A percentile compares a stretch with the other conserved stretches of the same genome.
These are phyloP conservation scores for Nannoperca obscura DNA, from an alignment of 2,797 vertebrate genomes.

Conservation along the genomic window DNA sequence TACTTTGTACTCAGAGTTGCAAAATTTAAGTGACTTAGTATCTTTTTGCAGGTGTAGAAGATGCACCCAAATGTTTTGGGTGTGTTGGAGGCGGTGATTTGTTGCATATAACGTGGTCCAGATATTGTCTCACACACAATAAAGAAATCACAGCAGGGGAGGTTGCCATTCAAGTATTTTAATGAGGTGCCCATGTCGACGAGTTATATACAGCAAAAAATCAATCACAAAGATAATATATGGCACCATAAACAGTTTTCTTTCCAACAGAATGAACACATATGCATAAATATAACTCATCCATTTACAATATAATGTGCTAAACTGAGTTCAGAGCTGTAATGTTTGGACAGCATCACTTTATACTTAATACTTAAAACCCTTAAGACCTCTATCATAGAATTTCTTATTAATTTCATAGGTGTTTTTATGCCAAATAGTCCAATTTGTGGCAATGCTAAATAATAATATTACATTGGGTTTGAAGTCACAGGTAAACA, in stretches of 20 bases:
- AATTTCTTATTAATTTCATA: not conserved
- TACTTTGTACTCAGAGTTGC: no score
- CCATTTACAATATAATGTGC: constrained; percentile 39
- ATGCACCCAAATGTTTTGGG: no score
- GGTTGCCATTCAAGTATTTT: constrained; percentile 54
- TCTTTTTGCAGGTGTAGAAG: no score
- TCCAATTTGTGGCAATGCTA: constrained; percentile 24
- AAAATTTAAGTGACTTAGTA: not conserved
- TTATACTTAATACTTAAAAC: constrained; percentile 33
- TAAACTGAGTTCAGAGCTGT: constrained; percentile 22
- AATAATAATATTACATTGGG: constrained; percentile 18
- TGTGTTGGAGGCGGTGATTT: not conserved
- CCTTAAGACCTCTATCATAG: not conserved
- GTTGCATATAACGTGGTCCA: not conserved
- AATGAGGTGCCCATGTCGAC: constrained; percentile 55
- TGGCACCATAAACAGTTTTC: constrained; percentile 3
- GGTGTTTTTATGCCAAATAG: constrained; percentile 6
- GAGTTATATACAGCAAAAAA: constrained; percentile 38
- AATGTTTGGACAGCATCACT: constrained; percentile 31
- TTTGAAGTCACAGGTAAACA: constrained; percentile 32
- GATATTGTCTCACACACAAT: not conserved
- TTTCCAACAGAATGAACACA: constrained; percentile 18
- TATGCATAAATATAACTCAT: constrained; percentile 57
- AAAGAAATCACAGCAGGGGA: not conserved
- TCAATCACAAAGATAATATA: constrained; percentile 24